These are phyloP conservation scores for Iphiclides podalirius DNA, from an alignment of 2,888 invertebrate genomes.

Conservation along the genomic window DNA sequence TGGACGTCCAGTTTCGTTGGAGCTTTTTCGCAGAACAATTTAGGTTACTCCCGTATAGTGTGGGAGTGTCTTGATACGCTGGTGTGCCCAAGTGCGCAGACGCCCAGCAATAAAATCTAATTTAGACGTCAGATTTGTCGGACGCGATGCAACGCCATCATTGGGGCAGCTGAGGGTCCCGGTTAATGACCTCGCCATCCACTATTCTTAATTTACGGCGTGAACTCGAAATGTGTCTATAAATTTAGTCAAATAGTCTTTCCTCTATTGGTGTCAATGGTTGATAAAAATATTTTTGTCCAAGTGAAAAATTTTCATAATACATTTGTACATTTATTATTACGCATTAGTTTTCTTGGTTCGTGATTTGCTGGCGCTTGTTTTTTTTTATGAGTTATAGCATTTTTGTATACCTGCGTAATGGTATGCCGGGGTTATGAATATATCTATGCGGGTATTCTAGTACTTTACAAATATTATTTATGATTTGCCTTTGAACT, in stretches of 20 bases:
- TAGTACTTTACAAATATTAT: too few relatives aligned
- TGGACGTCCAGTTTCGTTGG: constrained; percentile 44
- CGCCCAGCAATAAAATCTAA: constrained; percentile 78
- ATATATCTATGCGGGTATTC: too few relatives aligned
- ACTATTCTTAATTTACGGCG: constrained; percentile 27
- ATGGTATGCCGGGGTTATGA: too few relatives aligned
- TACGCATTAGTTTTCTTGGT: too few relatives aligned
- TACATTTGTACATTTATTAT: too few relatives aligned
- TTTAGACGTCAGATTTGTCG: constrained; percentile 79
- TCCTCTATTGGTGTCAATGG: not conserved
- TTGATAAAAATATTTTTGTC: not conserved
- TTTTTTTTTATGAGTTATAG: not conserved
- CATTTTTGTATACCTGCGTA: too few relatives aligned
- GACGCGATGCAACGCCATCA: constrained; percentile 53
- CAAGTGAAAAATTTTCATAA: too few relatives aligned
- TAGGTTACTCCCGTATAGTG: constrained; percentile 13
- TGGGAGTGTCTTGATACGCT: constrained; percentile 44
- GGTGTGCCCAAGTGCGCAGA: constrained; percentile 57
- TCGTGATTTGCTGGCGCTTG: not conserved
- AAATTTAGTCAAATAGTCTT: constrained; percentile 21
- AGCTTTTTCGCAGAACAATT: constrained; percentile 30
- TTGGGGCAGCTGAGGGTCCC: constrained; percentile 46
- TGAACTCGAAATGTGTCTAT: constrained; percentile 9
- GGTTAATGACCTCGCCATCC: constrained; percentile 65
- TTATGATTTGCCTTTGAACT: too few relatives aligned